Evolutionary conservation across 1,140 invertebrate genomes (phyloP), one percentile per base, ranked within the genome.

Genomic region (Geopemphigus sp.): DNA sequence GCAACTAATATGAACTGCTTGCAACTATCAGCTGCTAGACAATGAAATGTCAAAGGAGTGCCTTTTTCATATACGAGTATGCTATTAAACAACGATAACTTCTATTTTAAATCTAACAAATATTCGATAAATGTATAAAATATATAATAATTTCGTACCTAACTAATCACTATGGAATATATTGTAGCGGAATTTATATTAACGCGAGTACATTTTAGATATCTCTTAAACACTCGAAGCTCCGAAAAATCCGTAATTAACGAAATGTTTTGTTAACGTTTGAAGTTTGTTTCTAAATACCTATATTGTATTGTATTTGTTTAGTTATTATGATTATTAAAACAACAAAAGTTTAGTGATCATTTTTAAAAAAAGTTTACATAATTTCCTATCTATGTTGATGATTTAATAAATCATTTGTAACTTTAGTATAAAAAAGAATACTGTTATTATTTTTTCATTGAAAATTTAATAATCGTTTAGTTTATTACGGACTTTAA

Each of bases 11-110:
- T 54, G 17, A 72, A 29, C 8, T 72, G 50, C 26, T 54, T 54
- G 22, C 10, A 10, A 22, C 29, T 22, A 39, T 39, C 19, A 47
- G 66, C 68, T 72, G 54, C 50, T 54, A 72, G 68, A 54, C 10
- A 54, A 72, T 72, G 29, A 53, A 54, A 29, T 72, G 68, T 72
- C 17, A 32, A 54, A 72, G 24, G 68, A 72, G 68, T 72, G 47
- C 68, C 68, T 72, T 70, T 53, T 26, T 72, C 19, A n/a, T 54
- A 24, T 29, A n/a, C 8, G 47, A 29, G 3, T 54, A 26, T 70
- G 22, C 24, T 8, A 70, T 53, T 72, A 54, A 72, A 29, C 29
- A 54, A 22, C 22, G 26, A 70, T 57, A 29, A 54, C 8, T 53
- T 53, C 15, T 54, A 29, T 54, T 4, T 72, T 54, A 72, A 53